Conservation (phyloP, 1,140 invertebrate genomes). For the Coenobita brevimanus region DNA sequence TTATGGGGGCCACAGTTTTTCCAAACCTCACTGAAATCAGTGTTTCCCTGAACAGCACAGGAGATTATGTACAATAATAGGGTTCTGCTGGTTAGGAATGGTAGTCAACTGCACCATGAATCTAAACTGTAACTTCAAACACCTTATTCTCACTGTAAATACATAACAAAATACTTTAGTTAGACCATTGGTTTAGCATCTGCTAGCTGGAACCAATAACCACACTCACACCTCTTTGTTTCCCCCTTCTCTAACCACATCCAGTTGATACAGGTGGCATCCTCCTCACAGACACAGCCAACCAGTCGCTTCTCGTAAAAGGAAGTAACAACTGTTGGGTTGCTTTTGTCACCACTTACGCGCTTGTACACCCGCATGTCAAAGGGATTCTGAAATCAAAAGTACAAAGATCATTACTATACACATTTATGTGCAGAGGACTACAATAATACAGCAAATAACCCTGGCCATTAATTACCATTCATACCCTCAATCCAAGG, state of each 20-base stretch:
- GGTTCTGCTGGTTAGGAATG: too few species aligned
- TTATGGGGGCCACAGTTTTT: too few species aligned
- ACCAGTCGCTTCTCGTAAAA: constrained; percentile 90
- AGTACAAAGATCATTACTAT: constrained; percentile 15
- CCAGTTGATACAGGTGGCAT: constrained; percentile 89
- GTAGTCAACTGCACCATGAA: too few species aligned
- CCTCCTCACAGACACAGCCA: constrained; percentile 97
- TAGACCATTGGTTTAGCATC: constrained; percentile 75
- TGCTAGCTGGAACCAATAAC: constrained; percentile 95
- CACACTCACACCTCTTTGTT: constrained; percentile 94
- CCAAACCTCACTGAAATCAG: too few species aligned
- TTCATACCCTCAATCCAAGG: too few species aligned
- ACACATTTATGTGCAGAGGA: too few species aligned
- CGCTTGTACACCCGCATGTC: constrained; percentile 87
- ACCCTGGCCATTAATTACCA: too few species aligned
- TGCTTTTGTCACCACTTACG: constrained; percentile 86
- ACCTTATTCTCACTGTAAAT: too few species aligned
- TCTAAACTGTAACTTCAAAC: too few species aligned
- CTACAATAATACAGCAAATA: too few species aligned
- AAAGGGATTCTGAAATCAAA: constrained; percentile 85
- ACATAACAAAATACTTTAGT: not conserved
- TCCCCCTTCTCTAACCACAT: constrained; percentile 94
- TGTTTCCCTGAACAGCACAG: too few species aligned
- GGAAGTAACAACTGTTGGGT: constrained; percentile 92
- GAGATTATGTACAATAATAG: too few species aligned